Conservation (phyloP, 2,797 vertebrate species). For the Hemibagrus guttatus region DNA sequence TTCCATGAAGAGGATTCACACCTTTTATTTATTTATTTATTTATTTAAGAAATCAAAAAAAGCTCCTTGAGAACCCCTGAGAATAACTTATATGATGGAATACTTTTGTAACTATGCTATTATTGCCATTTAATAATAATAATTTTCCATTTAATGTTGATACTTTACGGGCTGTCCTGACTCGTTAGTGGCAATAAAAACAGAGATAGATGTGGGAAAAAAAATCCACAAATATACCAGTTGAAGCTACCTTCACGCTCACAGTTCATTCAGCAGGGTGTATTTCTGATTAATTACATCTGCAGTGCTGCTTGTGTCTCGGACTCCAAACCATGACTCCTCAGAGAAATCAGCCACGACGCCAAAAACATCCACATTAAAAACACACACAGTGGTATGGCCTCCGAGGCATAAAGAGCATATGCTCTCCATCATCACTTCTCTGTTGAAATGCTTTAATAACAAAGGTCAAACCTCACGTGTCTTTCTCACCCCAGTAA, state of each 20-base stretch:
- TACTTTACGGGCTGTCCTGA: not conserved
- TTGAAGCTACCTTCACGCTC: not conserved
- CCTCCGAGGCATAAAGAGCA: slow-evolving; percentile 43
- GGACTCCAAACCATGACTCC: slow-evolving; percentile 13
- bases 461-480: slow-evolving; percentile 7
- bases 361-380: slow-evolving; percentile 50
- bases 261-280: slow-evolving; percentile 18
- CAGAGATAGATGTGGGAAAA: not conserved
- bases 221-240: not conserved
- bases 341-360: slow-evolving; percentile 29
- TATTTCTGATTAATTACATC: slow-evolving; percentile 46
- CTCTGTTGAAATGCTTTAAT: slow-evolving; percentile 25
- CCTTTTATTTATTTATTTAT: too few species aligned
- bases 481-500: not conserved
- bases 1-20: not conserved
- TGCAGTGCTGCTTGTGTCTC: slow-evolving; percentile 20
- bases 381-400: slow-evolving; percentile 25
- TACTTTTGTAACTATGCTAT: too few species aligned
- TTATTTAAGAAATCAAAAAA: too few species aligned
- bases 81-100: not conserved
- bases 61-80: not conserved
- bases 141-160: too few species aligned
- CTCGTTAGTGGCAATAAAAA: too few species aligned
- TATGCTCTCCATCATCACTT: slow-evolving; percentile 34
- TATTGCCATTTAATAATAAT: not conserved